Percentiles rank a stretch among this genome's conserved stretches.
These are phyloP conservation scores for Poeciliopsis turrubarensis DNA, from an alignment of 2,113 vertebrate species.

Conservation along the genomic window DNA sequence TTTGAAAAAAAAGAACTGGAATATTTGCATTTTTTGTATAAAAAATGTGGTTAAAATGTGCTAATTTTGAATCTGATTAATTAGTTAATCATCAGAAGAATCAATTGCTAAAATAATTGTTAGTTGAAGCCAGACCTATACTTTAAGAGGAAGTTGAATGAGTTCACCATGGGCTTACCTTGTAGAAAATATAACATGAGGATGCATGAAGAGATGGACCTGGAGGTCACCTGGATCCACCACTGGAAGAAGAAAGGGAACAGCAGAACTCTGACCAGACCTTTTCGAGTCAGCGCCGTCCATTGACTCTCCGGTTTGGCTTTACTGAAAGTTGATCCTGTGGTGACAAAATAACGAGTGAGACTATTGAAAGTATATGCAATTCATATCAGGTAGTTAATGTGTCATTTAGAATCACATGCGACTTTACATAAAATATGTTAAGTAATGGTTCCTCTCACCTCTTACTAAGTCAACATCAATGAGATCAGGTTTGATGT, in stretches of 20 bases:
- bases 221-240: constrained; percentile 98
- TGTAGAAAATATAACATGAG: constrained; percentile 93
- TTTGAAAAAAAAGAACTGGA: too few relatives aligned
- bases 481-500: constrained; percentile 93
- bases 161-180: constrained; percentile 75
- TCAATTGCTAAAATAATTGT: too few relatives aligned
- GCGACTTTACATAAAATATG: background rate
- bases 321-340: constrained; percentile 98
- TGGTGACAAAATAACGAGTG: constrained; percentile 1
- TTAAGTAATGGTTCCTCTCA: constrained; percentile 61
- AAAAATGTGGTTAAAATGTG: too few relatives aligned
- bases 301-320: constrained; percentile 96
- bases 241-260: constrained; percentile 94
- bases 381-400: background rate
- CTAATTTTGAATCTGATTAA: too few relatives aligned
- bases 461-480: constrained; percentile 97
- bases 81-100: too few relatives aligned
- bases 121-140: too few relatives aligned
- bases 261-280: constrained; percentile 92
- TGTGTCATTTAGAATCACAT: background rate
- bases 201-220: constrained; percentile 88
- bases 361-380: background rate
- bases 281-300: constrained; percentile 92
- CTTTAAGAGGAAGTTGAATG: background rate
- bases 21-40: too few relatives aligned